Conservation (phyloP, 2,888 invertebrate species). For the Lobophora halterata region DNA sequence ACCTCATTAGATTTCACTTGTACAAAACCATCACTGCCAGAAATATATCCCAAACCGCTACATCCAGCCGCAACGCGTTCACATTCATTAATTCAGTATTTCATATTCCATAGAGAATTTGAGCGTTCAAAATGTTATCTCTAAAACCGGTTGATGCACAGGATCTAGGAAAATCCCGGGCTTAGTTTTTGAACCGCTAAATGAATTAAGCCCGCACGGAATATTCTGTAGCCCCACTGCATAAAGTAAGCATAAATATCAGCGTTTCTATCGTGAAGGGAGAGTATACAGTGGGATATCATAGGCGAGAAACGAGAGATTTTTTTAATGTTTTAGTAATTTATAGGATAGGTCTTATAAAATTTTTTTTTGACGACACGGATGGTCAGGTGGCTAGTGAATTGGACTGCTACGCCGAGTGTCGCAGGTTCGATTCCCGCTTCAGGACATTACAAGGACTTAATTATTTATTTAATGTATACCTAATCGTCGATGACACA, state of each 20-base stretch:
- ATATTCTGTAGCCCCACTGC: slow-evolving; percentile 53
- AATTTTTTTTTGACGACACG: too few relatives aligned
- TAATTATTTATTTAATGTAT: too few relatives aligned
- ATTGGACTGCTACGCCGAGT: too few relatives aligned
- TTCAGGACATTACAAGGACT: too few relatives aligned
- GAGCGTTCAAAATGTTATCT: slow-evolving; percentile 25
- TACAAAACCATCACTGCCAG: not conserved
- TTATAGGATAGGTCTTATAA: too few relatives aligned
- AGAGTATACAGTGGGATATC: slow-evolving; percentile 31
- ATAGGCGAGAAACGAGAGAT: slow-evolving; percentile 31
- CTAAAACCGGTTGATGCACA: slow-evolving; percentile 28
- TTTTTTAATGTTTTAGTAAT: too few relatives aligned
- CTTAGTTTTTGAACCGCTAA: slow-evolving; percentile 59
- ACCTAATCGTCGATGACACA: too few relatives aligned
- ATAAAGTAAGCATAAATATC: slow-evolving; percentile 69
- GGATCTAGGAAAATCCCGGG: slow-evolving; percentile 27
- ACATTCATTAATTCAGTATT: slow-evolving; percentile 27
- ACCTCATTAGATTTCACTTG: not conserved
- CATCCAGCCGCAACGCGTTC: slow-evolving; percentile 14
- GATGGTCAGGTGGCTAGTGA: too few relatives aligned
- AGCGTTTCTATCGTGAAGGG: slow-evolving; percentile 49
- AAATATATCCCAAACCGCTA: slow-evolving; percentile 4
- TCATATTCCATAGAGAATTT: slow-evolving; percentile 27
- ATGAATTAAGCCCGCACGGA: slow-evolving; percentile 59
- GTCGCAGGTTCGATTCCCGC: too few relatives aligned